Evolutionary conservation across 2,888 invertebrate genomes (phyloP).

Genomic region (Nematopogon swammerdamellus): DNA sequence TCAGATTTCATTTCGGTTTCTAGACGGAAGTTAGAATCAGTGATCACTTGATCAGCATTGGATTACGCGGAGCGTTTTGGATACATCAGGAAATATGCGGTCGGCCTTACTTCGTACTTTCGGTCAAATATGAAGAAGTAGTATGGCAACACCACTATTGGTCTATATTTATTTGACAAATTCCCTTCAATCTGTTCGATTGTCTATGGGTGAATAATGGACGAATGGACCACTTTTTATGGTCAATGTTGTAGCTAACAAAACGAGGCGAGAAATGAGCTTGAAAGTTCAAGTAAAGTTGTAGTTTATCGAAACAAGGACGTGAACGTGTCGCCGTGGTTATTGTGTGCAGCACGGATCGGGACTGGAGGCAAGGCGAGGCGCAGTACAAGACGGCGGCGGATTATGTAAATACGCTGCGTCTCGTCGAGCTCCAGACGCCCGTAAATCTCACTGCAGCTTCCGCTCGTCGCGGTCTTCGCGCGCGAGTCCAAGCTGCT

Average conservation of each 20-base stretch:
- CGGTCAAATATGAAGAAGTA: too few species aligned
- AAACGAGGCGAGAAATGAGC: not conserved
- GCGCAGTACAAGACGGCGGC: not conserved
- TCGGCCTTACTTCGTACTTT: too few species aligned
- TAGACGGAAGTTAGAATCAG: too few species aligned
- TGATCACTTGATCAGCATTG: too few species aligned
- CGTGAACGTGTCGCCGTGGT: not conserved
- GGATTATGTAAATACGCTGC: not conserved
- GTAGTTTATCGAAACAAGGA: not conserved
- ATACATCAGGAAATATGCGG: too few species aligned
- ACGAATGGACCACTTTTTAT: not conserved
- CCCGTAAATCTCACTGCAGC: not conserved
- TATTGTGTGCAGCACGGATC: not conserved
- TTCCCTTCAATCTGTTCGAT: not conserved
- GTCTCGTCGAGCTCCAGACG: not conserved
- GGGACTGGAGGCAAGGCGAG: not conserved
- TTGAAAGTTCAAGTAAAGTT: not conserved
- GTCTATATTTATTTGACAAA: too few species aligned
- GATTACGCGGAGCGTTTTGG: too few species aligned
- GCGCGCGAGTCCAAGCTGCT: not conserved
- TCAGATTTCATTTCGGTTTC: too few species aligned
- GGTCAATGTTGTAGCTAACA: not conserved
- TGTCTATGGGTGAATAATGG: not conserved
- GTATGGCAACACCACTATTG: too few species aligned
- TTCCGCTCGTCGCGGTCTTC: not conserved